A percentile compares a stretch with the other conserved stretches of the same genome.
These are phyloP conservation scores for Sclerodermus sp. DNA, from an alignment of 2,888 invertebrate species.

Conservation along the genomic window DNA sequence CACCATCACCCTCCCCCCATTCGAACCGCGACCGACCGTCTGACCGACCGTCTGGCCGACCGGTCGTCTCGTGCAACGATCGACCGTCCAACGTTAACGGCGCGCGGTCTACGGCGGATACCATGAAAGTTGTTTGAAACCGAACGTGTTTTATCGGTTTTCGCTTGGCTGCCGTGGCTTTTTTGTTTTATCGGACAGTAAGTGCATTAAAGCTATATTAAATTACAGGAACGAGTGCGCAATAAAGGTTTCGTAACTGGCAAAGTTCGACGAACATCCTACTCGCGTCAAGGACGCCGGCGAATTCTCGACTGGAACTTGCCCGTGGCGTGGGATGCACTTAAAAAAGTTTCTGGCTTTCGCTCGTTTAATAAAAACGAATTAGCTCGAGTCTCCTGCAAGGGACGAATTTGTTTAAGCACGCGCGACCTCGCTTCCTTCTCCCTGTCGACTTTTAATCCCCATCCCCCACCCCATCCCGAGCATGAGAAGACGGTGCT, in stretches of 20 bases:
- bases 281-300: constrained; percentile 14
- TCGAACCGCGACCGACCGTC: no score
- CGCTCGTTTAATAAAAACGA: constrained; percentile 51
- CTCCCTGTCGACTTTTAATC: no score
- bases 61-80: no score
- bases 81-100: no score
- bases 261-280: constrained; percentile 28
- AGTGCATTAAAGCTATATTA: constrained; percentile 35
- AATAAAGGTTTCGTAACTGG: constrained; percentile 38
- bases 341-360: constrained; percentile 44
- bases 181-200: constrained; percentile 27
- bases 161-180: constrained; percentile 11
- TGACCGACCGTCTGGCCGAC: no score
- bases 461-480: no score
- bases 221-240: constrained; percentile 32
- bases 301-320: not conserved
- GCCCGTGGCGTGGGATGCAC: constrained; percentile 29
- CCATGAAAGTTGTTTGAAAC: constrained; percentile 5
- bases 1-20: no score
- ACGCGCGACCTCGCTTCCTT: constrained; percentile 6
- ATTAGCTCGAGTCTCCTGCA: constrained; percentile 37
- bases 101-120: no score
- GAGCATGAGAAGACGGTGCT: no score
- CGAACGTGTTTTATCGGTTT: constrained; percentile 7
- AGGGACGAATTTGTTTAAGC: constrained; percentile 47